phyloP scores from a whole-genome alignment of 1,140 invertebrate genomes.

The fruit fly (Drosophila melanogaster) region Release_6_plus_ISO1_MT NT_033779.5:2322001-2322500 shows the following conservation, averaged over 20 bases:
- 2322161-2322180: conserved; percentile 30
- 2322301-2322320: neutral
- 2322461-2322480: conserved; percentile 32
- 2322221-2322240: conserved; percentile 26
- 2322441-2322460: conserved; percentile 34
- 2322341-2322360: conserved; percentile 63
- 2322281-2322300: conserved; percentile 16
- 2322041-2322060: no score
- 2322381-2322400: conserved; percentile 2
- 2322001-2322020: no score
- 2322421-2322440: neutral
- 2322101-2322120: conserved; percentile 35
- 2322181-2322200: neutral
- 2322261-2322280: conserved; percentile 24
- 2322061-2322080: no score
- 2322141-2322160: conserved; percentile 34
- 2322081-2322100: conserved; percentile 1
- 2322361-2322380: conserved; percentile 66
- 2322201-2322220: neutral
- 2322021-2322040: no score
- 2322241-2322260: conserved; percentile 44
- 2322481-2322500: conserved; percentile 56
- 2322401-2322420: conserved; percentile 2
- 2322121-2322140: conserved; percentile 24
- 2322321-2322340: conserved; percentile 8